Base-by-base conservation (phyloP, 2,888 invertebrate species). In the Andrena praecox region DNA sequence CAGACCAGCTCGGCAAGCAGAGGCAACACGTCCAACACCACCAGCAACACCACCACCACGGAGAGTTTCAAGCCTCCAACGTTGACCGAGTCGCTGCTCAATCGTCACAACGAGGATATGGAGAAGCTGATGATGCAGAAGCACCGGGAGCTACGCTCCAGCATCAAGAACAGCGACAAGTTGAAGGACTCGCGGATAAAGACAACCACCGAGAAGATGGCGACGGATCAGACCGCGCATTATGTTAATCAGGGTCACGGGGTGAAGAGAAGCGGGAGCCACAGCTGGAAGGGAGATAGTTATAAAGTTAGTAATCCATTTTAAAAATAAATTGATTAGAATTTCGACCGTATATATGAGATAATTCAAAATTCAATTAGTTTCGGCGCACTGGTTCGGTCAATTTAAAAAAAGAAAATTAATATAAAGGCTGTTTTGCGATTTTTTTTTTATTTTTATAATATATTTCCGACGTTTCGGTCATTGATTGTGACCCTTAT, bases 101-200 rank as follows among this genome's bases (percentile, higher is more conserved):
- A 94, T 74, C 95, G 94, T 90, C 98, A 98, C 92, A 98, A 97
- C 89, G 95, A 96, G 83, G 96, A 97, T 79, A 98, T 98, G 98
- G 97, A 97, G 91, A 97, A 97, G 89, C 95, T 96, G 67, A 95
- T 98, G 95, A 94, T 96, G 0, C 97, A 97, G 90, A 95, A 95
- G 78, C 97, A 97, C 87, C 95, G 96, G 0, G 96, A 96, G 82
- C 94, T 95, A 2, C 95, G 97, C 10, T 95, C 94, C 0, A 94
- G 94, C 16, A 94, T 92, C 3, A 95, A 95, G 88, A 95, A 94
- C 71, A 90, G 86, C 48, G 92, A 94, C 64, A 95, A 95, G 85
- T 94, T 94, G 86, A 95, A 94, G 68, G 95, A 95, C 54, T 94
- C 94, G 0, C 91, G 94, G 1, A 94, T 94, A 72, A 95, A 95